phyloP scores from a whole-genome alignment of 2,888 invertebrate genomes.

The Microplitis deprimator region DNA sequence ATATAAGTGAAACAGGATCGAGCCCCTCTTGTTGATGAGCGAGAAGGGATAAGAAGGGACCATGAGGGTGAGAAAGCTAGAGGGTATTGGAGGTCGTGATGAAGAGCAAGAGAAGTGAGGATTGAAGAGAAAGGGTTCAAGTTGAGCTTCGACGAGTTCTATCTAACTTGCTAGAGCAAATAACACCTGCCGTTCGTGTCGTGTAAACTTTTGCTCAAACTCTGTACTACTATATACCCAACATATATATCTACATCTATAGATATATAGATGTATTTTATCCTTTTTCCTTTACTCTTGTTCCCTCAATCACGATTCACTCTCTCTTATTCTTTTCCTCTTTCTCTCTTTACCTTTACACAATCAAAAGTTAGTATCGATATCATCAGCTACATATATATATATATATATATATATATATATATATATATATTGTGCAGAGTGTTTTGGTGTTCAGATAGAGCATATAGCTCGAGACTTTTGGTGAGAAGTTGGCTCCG shows the following conservation, averaged over 20 bases:
- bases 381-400: background rate
- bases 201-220: slow-evolving; percentile 47
- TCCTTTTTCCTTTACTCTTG: background rate
- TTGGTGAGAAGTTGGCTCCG: background rate
- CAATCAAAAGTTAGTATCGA: slow-evolving; percentile 14
- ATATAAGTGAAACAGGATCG: slow-evolving; percentile 15
- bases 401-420: no score
- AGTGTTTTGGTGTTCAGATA: background rate
- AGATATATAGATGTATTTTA: background rate
- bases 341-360: background rate
- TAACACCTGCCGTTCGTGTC: slow-evolving; percentile 49
- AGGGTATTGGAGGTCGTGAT: background rate
- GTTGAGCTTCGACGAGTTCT: slow-evolving; percentile 41
- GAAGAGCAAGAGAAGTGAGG: background rate
- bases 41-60: slow-evolving; percentile 13
- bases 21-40: slow-evolving; percentile 18
- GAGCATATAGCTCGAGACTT: background rate
- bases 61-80: background rate
- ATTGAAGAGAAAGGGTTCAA: slow-evolving; percentile 24
- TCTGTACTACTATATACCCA: slow-evolving; percentile 4
- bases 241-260: background rate
- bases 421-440: background rate
- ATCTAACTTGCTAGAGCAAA: slow-evolving; percentile 48
- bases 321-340: background rate
- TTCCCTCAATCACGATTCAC: background rate